Conservation (phyloP, 2,888 invertebrate species). For the Perizoma affinitatum region DNA sequence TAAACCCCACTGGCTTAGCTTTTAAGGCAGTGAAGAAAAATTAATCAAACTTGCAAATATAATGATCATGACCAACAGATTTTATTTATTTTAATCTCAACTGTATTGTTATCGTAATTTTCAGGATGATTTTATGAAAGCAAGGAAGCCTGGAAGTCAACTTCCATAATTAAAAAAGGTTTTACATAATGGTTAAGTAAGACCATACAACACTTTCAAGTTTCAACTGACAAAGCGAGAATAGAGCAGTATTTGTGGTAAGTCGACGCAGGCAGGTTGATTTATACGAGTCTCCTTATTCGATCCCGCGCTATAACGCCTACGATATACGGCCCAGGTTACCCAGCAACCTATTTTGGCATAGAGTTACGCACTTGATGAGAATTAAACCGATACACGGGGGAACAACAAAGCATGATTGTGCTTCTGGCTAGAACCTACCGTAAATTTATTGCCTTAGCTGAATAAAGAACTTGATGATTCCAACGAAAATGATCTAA, state of each 20-base stretch:
- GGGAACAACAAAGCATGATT: constrained; percentile 28
- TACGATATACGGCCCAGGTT: constrained; percentile 42
- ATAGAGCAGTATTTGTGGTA: constrained; percentile 44
- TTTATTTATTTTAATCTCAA: no score
- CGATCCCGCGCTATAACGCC: constrained; percentile 50
- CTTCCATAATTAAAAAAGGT: constrained; percentile 13
- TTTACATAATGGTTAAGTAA: background rate
- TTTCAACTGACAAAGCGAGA: constrained; percentile 39
- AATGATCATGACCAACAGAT: no score
- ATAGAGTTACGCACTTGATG: constrained; percentile 40
- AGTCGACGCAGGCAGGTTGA: constrained; percentile 49
- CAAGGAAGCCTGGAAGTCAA: background rate
- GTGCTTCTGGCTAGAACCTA: constrained; percentile 14
- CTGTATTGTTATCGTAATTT: background rate
- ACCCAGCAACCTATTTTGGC: constrained; percentile 41
- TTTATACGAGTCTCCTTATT: constrained; percentile 54
- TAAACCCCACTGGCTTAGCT: background rate
- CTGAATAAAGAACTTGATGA: background rate
- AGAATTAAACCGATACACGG: constrained; percentile 36
- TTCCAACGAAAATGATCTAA: background rate
- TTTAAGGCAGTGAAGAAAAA: background rate
- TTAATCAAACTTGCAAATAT: background rate
- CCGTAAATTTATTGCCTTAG: background rate
- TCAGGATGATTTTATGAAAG: background rate
- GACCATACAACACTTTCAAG: no score